phyloP scores from a whole-genome alignment of 2,113 vertebrate genomes.

The Colistium nudipinnis region DNA sequence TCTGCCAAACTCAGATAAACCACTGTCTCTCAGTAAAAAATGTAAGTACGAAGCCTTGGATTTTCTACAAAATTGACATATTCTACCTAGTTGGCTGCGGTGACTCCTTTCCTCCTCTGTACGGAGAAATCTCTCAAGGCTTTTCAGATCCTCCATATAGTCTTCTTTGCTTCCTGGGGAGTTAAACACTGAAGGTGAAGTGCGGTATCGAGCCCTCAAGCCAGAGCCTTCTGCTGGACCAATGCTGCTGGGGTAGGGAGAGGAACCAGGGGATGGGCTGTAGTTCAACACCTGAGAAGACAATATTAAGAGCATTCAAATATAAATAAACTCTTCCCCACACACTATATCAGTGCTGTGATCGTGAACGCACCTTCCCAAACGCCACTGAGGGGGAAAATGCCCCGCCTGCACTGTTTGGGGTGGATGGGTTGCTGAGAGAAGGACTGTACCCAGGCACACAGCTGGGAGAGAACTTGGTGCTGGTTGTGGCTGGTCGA shows the following conservation, averaged over 20 bases:
- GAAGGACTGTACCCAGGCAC: slow-evolving; percentile 88
- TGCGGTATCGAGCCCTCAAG: slow-evolving; percentile 88
- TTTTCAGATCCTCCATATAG: slow-evolving; percentile 90
- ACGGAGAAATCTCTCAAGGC: slow-evolving; percentile 79
- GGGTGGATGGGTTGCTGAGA: slow-evolving; percentile 79
- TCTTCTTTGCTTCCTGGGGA: slow-evolving; percentile 90
- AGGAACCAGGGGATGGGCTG: slow-evolving; percentile 81
- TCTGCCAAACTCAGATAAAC: not conserved
- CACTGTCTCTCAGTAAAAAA: not conserved
- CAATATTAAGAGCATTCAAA: fast-evolving
- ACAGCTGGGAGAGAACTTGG: slow-evolving; percentile 89
- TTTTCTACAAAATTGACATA: not conserved
- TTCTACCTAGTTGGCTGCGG: slow-evolving; percentile 88
- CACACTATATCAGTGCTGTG: not conserved
- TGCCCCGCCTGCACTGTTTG: slow-evolving; percentile 71
- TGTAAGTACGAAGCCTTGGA: not conserved
- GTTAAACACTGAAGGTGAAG: slow-evolving; percentile 88
- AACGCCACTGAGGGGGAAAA: slow-evolving; percentile 82
- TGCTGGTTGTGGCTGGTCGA: slow-evolving; percentile 85
- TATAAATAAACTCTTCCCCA: not conserved
- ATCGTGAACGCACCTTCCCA: slow-evolving; percentile 83
- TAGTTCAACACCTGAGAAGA: slow-evolving; percentile 83
- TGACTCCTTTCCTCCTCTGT: slow-evolving; percentile 93
- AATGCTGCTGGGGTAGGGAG: slow-evolving; percentile 83
- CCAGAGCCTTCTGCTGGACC: slow-evolving; percentile 84